Evolutionary conservation across 2,888 invertebrate species (phyloP).

Genomic region (Stenodema calcarata): DNA sequence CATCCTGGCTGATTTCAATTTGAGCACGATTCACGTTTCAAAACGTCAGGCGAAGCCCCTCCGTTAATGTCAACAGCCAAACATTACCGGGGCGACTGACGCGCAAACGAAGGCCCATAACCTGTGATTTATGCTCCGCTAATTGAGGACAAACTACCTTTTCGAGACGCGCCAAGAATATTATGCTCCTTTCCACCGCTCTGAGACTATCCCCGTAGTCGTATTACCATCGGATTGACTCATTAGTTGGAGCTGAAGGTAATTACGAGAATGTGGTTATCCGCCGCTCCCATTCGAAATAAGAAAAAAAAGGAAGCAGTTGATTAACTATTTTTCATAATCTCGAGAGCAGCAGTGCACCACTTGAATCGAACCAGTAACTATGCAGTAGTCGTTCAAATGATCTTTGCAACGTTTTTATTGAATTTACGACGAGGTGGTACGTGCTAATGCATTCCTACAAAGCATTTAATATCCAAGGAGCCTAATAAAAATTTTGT

Average conservation of each 20-base stretch:
- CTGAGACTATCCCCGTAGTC: neutral
- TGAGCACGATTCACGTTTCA: neutral
- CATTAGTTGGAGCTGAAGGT: neutral
- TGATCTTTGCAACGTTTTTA: too few species aligned
- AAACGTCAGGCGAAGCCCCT: neutral
- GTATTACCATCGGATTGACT: neutral
- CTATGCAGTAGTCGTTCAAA: too few species aligned
- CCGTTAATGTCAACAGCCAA: neutral
- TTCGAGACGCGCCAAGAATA: neutral
- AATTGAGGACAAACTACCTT: slow-evolving; percentile 15
- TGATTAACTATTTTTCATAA: too few species aligned
- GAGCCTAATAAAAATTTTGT: too few species aligned
- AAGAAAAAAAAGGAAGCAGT: too few species aligned
- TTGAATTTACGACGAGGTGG: too few species aligned
- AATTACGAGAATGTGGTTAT: too few species aligned
- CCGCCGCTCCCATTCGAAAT: too few species aligned
- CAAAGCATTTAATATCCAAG: too few species aligned
- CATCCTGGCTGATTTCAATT: neutral
- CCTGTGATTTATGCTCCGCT: slow-evolving; percentile 25
- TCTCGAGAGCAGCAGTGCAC: too few species aligned
- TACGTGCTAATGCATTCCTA: too few species aligned
- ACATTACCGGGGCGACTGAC: neutral
- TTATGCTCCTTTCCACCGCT: neutral
- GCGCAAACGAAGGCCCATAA: neutral
- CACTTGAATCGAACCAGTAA: too few species aligned